Evolutionary conservation across 2,797 vertebrate genomes (phyloP).

Genomic region (Mionectes olivaceus): DNA sequence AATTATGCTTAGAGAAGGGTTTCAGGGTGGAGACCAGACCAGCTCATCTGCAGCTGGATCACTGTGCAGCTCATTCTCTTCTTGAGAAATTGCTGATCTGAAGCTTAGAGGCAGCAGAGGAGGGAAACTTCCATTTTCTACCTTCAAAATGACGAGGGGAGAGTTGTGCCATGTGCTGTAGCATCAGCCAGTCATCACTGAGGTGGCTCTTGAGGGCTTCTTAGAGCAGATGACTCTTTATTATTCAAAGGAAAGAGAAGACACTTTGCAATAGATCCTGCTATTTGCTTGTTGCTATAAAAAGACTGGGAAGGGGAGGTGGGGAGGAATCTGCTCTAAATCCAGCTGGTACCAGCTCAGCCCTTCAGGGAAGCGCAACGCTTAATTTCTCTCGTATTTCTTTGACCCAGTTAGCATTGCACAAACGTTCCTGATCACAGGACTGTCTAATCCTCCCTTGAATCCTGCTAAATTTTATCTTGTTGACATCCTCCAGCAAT

Average conservation of each 20-base stretch:
- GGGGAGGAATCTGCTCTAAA: neutral
- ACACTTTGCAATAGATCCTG: neutral
- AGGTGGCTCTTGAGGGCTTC: neutral
- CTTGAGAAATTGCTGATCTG: neutral
- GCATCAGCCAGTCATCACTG: too few species aligned
- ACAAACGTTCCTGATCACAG: constrained; percentile 40
- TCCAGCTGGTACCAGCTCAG: constrained; percentile 38
- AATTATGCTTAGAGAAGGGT: neutral
- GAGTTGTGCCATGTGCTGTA: rapidly evolving
- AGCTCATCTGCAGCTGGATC: neutral
- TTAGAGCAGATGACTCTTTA: neutral
- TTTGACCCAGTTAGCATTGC: constrained; percentile 62
- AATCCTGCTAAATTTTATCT: constrained; percentile 34
- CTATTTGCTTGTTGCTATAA: constrained; percentile 27
- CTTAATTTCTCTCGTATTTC: constrained; percentile 41
- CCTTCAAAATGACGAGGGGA: neutral
- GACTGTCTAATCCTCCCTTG: constrained; percentile 39
- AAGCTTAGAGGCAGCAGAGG: neutral
- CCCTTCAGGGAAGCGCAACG: neutral
- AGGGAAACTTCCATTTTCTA: neutral
- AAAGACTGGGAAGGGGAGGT: neutral
- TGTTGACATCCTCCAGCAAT: constrained; percentile 35
- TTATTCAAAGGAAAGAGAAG: neutral
- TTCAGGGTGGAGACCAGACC: neutral
- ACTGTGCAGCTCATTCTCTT: neutral